These are phyloP conservation scores for Florisuga fusca DNA, from an alignment of 2,797 vertebrate genomes.

Conservation along the genomic window DNA sequence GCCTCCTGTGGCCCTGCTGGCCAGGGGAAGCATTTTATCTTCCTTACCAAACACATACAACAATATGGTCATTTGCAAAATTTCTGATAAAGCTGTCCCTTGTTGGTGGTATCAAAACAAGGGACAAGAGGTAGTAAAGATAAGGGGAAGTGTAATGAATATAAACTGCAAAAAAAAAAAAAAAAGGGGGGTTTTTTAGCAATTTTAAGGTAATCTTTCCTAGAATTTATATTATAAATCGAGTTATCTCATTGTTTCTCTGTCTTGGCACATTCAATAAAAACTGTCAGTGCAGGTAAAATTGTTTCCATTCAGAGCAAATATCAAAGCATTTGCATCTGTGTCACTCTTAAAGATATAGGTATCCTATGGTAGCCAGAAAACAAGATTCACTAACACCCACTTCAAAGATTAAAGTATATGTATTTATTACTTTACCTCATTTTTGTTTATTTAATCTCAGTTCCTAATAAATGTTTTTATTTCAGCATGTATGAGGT, in stretches of 20 bases:
- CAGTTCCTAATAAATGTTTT: neutral
- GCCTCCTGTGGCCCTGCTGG: neutral
- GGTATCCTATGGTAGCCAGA: rapidly evolving
- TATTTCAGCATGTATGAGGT: neutral
- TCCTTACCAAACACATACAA: neutral
- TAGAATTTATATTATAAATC: neutral
- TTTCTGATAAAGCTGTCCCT: neutral
- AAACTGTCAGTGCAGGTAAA: neutral
- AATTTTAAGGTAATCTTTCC: neutral
- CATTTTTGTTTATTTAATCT: neutral
- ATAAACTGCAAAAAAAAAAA: neutral
- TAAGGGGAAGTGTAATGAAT: neutral
- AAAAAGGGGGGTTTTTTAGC: neutral
- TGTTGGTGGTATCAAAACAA: neutral
- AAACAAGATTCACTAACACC: neutral
- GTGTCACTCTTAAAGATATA: neutral
- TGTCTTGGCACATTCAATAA: neutral
- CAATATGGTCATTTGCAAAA: neutral
- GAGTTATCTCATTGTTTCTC: neutral
- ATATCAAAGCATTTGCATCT: neutral
- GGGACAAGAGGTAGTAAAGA: neutral
- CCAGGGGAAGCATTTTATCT: neutral
- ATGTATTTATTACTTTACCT: neutral
- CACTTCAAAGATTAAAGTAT: neutral
- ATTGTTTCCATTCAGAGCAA: neutral